These are phyloP conservation scores for Natator depressus DNA, from an alignment of 2,113 vertebrate genomes.

Conservation along the genomic window DNA sequence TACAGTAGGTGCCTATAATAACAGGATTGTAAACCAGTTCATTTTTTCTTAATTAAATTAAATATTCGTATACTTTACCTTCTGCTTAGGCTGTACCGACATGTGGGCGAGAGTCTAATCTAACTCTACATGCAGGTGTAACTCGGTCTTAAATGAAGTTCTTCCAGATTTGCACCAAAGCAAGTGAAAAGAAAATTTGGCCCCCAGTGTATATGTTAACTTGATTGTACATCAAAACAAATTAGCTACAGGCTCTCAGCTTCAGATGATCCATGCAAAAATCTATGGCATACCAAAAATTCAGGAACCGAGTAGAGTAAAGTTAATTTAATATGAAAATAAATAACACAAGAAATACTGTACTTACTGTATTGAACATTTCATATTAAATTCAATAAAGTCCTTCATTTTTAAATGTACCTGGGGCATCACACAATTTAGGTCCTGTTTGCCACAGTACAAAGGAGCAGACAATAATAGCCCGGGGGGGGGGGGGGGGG, in stretches of 20 bases:
- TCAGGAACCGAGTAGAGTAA: not conserved
- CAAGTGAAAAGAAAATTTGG: not conserved
- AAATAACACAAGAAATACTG: not conserved
- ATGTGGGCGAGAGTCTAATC: fast-evolving
- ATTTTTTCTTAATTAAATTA: not conserved
- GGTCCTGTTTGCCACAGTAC: fast-evolving
- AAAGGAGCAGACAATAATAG: fast-evolving
- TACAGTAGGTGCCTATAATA: not conserved
- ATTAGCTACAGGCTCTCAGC: not conserved
- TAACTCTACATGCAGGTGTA: not conserved
- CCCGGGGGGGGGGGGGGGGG: too few species aligned
- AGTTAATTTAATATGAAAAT: not conserved
- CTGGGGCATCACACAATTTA: fast-evolving
- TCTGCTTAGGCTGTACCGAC: not conserved
- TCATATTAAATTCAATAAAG: not conserved
- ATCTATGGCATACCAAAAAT: fast-evolving
- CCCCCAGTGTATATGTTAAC: not conserved
- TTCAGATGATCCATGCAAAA: not conserved
- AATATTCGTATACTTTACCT: not conserved
- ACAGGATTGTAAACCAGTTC: not conserved
- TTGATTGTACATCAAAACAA: not conserved
- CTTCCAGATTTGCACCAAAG: not conserved
- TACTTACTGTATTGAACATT: not conserved
- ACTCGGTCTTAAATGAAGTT: fast-evolving
- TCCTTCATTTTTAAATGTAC: fast-evolving